phyloP scores from a whole-genome alignment of 2,113 vertebrate species.

The Odontesthes bonariensis region DNA sequence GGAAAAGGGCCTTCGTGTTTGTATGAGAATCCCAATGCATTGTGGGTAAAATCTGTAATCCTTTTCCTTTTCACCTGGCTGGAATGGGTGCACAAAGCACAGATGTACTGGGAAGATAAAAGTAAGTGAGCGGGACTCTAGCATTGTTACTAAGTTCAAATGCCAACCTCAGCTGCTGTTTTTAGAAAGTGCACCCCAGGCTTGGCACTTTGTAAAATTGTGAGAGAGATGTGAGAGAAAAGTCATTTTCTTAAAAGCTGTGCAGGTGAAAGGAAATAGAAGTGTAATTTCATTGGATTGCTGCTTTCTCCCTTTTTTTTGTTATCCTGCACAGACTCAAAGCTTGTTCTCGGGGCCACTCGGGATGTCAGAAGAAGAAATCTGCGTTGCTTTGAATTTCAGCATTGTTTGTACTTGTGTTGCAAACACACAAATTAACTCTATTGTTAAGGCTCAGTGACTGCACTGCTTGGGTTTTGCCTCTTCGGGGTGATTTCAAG shows the following conservation, averaged over 20 bases:
- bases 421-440: slow-evolving; percentile 1
- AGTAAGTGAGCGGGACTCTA: slow-evolving; percentile 11
- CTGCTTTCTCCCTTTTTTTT: slow-evolving; percentile 4
- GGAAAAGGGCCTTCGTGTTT: too few species aligned
- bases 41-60: background rate
- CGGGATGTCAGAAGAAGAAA: background rate
- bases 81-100: background rate
- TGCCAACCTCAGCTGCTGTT: slow-evolving; percentile 50
- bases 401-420: background rate
- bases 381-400: background rate
- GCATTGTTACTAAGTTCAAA: slow-evolving; percentile 51
- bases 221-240: slow-evolving; percentile 35
- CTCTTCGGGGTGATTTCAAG: background rate
- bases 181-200: slow-evolving; percentile 29
- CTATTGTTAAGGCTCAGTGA: slow-evolving; percentile 3
- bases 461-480: slow-evolving; percentile 3
- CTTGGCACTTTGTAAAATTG: slow-evolving; percentile 53
- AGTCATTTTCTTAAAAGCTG: slow-evolving; percentile 64
- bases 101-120: slow-evolving; percentile 11
- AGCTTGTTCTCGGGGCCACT: background rate
- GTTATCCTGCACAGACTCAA: slow-evolving; percentile 5
- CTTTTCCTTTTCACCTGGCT: background rate
- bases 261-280: slow-evolving; percentile 42
- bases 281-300: slow-evolving; percentile 32
- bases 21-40: background rate